Base-by-base conservation (phyloP, 2,888 invertebrate genomes). In the Sphaerophoria taeniata region DNA sequence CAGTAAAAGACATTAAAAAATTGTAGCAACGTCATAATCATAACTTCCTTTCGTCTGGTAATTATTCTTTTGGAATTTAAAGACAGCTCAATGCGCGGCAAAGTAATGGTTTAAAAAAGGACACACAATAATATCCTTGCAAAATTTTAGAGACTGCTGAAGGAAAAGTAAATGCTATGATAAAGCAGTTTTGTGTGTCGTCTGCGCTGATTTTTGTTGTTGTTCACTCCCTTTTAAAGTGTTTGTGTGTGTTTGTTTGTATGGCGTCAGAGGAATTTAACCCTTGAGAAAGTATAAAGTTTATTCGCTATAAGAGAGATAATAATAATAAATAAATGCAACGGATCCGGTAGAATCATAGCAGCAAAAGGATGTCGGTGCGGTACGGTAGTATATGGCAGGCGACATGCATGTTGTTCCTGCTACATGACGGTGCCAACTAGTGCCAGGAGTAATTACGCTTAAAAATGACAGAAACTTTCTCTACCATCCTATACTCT, bases 401-500 rank as follows among this genome's bases (percentile, higher is more conserved):
- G 70, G 45, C 56, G 61, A 61, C 84, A 84, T 84, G 84, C 80
- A 84, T 84, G 84, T 72, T 84, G 51, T 47, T 63, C 53, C 63
- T 73, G 60, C 49, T 71, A 71, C 67, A 85, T 81, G 85, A 85
- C 85, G 85, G 85, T 85, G 85, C 85, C 85, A 85, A 81, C 81
- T 81, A 85, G 85, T 85, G 85, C 85, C 85, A 85, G 85, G 85
- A 81, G 81, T 85, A 85, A 85, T 85, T 85, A 85, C 73, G 81
- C 85, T 85, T 85, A 81, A 85, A 85, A 85, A 85, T 85, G 81
- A 76, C 85, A 85, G 85, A 85, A 85, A 85, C 85, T 85, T 85
- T 76, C 69, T 72, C 81, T 76, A 56, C 69, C n/a, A n/a, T n/a
- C 72, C 63, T 49, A 61, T 69, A 72, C 63, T 73, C 76, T 63